Percentiles rank a stretch among this genome's conserved stretches.
Evolutionary conservation across 1,140 invertebrate genomes (phyloP).

Genomic region (Ridgeia piscesae): DNA sequence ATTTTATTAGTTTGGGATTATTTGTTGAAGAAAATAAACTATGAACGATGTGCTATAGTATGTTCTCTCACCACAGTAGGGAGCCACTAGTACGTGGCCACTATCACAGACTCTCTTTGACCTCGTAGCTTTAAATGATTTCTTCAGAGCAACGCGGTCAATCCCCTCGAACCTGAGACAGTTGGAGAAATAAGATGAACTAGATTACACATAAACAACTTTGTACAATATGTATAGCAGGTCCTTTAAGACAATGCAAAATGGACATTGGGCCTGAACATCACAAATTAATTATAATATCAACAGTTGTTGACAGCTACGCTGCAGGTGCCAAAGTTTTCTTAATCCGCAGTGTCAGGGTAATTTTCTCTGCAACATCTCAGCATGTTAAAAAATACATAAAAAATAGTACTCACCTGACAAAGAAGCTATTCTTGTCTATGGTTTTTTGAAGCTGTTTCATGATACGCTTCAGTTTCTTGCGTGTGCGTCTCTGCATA

Average conservation of each 20-base stretch:
- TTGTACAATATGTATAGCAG: no score
- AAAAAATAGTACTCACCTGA: constrained; percentile 36
- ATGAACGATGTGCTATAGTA: no score
- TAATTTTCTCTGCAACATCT: neutral
- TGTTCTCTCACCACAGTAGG: constrained; percentile 39
- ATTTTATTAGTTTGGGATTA: no score
- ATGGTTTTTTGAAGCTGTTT: constrained; percentile 39
- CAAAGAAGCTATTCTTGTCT: constrained; percentile 37
- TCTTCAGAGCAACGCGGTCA: constrained; percentile 37
- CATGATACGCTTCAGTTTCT: constrained; percentile 41
- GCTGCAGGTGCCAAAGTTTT: no score
- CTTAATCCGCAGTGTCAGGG: no score
- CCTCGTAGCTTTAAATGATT: constrained; percentile 42
- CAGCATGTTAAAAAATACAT: neutral
- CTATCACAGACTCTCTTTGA: constrained; percentile 33
- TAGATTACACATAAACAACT: no score
- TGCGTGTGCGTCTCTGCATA: constrained; percentile 39
- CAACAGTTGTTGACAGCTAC: no score
- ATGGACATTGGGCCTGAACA: no score
- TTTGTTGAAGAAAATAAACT: neutral
- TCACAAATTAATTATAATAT: no score
- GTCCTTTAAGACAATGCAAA: no score
- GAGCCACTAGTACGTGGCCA: constrained; percentile 37
- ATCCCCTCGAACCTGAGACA: constrained; percentile 40
- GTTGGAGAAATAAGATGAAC: neutral